A percentile compares a stretch with the other conserved stretches of the same genome.
These are phyloP conservation scores for Watsonalla binaria DNA, from an alignment of 2,888 invertebrate genomes.

Conservation along the genomic window DNA sequence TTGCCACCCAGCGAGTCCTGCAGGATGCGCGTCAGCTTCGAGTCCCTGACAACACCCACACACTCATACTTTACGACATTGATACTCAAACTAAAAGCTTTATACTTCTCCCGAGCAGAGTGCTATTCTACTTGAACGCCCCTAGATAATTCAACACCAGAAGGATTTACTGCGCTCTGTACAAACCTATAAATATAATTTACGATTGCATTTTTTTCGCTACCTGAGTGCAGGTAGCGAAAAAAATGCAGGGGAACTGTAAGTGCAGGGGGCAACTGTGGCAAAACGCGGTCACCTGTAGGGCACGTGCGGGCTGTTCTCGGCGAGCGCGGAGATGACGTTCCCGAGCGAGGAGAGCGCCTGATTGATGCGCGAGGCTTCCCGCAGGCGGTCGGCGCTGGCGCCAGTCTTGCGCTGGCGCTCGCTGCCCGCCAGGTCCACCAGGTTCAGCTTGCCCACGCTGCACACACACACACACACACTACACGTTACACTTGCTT, in stretches of 20 bases:
- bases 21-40: conserved; percentile 95
- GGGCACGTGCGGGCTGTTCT: conserved; percentile 96
- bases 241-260: too few species aligned
- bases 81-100: too few species aligned
- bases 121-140: too few species aligned
- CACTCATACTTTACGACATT: too few species aligned
- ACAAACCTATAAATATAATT: neutral
- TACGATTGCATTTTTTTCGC: too few species aligned
- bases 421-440: conserved; percentile 99
- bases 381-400: conserved; percentile 94
- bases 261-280: too few species aligned
- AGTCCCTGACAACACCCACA: conserved; percentile 81
- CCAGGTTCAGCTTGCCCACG: conserved; percentile 97
- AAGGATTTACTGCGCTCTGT: too few species aligned
- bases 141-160: too few species aligned
- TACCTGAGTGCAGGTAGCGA: too few species aligned
- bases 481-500: conserved; percentile 2
- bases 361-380: conserved; percentile 98
- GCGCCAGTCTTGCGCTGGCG: conserved; percentile 97
- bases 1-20: conserved; percentile 99
- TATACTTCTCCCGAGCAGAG: too few species aligned
- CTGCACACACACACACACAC: conserved; percentile 50
- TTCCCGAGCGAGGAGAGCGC: conserved; percentile 98
- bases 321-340: conserved; percentile 98
- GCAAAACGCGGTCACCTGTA: conserved; percentile 83